A percentile compares a stretch with the other conserved stretches of the same genome.
These are phyloP conservation scores for Mobula birostris DNA, from an alignment of 2,113 vertebrate species.

Conservation along the genomic window DNA sequence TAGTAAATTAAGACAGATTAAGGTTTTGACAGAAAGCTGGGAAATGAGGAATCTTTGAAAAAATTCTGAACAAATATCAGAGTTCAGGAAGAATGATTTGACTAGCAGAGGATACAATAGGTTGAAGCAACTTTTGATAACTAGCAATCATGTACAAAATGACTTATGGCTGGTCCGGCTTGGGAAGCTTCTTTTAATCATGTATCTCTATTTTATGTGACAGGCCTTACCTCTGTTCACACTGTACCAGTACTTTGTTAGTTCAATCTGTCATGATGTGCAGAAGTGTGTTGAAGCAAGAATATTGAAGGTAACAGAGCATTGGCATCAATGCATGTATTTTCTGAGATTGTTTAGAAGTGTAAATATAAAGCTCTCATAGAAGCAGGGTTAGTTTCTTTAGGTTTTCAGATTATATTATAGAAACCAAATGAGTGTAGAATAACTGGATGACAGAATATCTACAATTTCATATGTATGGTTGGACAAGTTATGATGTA, in stretches of 20 bases:
- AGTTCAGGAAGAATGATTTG: neutral
- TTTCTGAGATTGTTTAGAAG: neutral
- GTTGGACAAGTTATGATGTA: neutral
- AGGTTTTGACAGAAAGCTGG: neutral
- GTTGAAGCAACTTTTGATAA: neutral
- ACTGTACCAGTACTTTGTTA: conserved; percentile 75
- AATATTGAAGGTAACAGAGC: conserved; percentile 76
- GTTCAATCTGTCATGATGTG: conserved; percentile 69
- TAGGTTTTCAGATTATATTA: neutral
- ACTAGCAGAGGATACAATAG: neutral
- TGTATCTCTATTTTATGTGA: conserved; percentile 19
- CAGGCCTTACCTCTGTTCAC: conserved; percentile 77
- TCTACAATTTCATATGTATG: neutral
- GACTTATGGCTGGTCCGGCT: neutral
- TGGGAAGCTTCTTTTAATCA: conserved; percentile 36
- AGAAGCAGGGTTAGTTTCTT: neutral
- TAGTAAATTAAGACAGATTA: neutral
- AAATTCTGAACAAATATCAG: neutral
- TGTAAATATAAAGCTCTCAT: neutral
- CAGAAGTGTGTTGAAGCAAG: conserved; percentile 65
- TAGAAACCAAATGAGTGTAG: neutral
- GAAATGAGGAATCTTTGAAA: neutral
- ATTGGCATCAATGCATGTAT: neutral
- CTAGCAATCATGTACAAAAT: neutral
- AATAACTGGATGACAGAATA: neutral